Evolutionary conservation across 2,797 vertebrate genomes (phyloP), one percentile per base, ranked within the genome.

Genomic region (Argentina silus): DNA sequence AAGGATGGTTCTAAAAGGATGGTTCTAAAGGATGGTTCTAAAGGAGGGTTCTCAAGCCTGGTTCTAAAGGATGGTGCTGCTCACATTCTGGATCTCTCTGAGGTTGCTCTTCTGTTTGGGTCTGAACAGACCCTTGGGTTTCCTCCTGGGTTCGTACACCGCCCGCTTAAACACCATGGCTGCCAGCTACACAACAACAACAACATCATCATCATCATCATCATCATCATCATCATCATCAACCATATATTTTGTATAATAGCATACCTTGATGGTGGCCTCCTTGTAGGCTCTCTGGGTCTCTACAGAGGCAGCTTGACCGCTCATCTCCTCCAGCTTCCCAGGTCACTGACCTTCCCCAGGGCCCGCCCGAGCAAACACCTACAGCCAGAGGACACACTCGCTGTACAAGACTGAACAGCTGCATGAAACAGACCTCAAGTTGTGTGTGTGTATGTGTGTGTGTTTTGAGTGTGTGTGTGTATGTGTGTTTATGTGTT

Each of bases 81-180:
- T 89, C 92, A 97, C 97, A 57, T 82, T 93, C 48, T 92, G 88
- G 44, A 84, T 61, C 78, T 96, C 94, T 86, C 90, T 96, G 0
- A 94, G 74, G 75, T 74, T 92, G 72, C 57, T 62, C 91, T 88
- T 96, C 74, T 80, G 62, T 84, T 94, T 95, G 48, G 80, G 80
- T 77, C 79, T 93, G 51, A 90, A 86, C 0, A 69, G 9, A 14
- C 51, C n/a, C 88, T 95, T 96, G 0, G 71, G 88, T 84, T 89
- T 95, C 86, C 88, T 95, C 88, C 93, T 92, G 55, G 90, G 85
- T 86, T 96, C 95, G 89, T 93, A 98, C 2, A 93, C 95, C 2
- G 93, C 90, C 76, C 93, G 92, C 88, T 97, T 99, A 85, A 99
- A 99, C 73, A 98, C 90, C 95, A 99, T 95, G 72, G 93, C 87